phyloP scores from a whole-genome alignment of 2,113 vertebrate genomes.

The Sturnus vulgaris region DNA sequence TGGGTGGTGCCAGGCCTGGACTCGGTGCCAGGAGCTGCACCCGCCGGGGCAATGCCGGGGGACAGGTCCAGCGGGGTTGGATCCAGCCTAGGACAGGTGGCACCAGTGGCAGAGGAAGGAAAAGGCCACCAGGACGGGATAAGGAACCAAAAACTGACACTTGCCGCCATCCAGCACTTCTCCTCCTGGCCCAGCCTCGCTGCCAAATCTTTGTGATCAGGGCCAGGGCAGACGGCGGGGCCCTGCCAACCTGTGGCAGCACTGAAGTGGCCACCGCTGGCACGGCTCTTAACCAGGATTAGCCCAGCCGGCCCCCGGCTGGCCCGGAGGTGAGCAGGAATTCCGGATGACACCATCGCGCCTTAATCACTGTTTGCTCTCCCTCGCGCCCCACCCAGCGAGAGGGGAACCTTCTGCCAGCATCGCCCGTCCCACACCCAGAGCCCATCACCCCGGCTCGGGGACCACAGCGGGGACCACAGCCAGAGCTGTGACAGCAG shows the following conservation, averaged over 20 bases:
- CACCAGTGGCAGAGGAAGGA: accelerated
- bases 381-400: neutral
- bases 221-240: accelerated
- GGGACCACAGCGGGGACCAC: accelerated
- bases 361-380: slow-evolving; percentile 30
- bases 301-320: neutral
- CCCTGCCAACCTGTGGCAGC: neutral
- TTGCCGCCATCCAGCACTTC: neutral
- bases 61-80: neutral
- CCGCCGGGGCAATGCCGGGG: accelerated
- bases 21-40: neutral
- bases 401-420: neutral
- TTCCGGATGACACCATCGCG: slow-evolving; percentile 3
- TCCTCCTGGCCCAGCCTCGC: neutral
- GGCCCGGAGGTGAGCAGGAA: slow-evolving; percentile 18
- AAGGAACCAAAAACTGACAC: neutral
- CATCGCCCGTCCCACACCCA: neutral
- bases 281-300: accelerated
- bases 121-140: neutral
- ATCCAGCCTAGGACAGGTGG: neutral
- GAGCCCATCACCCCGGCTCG: neutral
- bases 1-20: neutral
- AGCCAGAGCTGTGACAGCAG: accelerated
- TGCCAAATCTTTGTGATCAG: neutral
- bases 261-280: accelerated